These are phyloP conservation scores for Latheticus oryzae DNA, from an alignment of 2,888 invertebrate species.

Conservation along the genomic window DNA sequence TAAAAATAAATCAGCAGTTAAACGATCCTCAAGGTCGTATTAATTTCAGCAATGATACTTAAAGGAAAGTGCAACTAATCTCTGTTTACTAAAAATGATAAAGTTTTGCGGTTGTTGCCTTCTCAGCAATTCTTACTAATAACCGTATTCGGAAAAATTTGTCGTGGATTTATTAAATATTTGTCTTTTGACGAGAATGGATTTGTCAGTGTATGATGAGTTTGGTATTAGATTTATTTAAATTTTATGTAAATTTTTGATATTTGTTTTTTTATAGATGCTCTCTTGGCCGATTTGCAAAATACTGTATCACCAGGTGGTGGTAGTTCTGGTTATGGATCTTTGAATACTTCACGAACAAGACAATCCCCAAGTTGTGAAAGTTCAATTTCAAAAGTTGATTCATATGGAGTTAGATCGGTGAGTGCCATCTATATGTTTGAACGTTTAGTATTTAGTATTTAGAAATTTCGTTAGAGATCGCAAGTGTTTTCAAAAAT, in stretches of 20 bases:
- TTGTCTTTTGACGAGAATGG: too few species aligned
- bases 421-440: slow-evolving; percentile 56
- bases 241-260: slow-evolving; percentile 10
- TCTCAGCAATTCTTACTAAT: too few species aligned
- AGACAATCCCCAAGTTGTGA: slow-evolving; percentile 61
- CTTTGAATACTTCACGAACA: slow-evolving; percentile 73
- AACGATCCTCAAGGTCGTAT: slow-evolving; percentile 33
- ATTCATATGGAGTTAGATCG: slow-evolving; percentile 56
- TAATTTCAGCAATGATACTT: too few species aligned
- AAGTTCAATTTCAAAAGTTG: slow-evolving; percentile 53
- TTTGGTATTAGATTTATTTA: slow-evolving; percentile 40
- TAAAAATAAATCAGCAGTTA: slow-evolving; percentile 30
- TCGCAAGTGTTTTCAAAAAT: too few species aligned
- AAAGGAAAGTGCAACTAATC: too few species aligned
- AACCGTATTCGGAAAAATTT: too few species aligned
- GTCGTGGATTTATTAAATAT: too few species aligned
- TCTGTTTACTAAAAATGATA: slow-evolving; percentile 26
- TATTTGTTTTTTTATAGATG: slow-evolving; percentile 77
- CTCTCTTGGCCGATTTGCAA: slow-evolving; percentile 94
- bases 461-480: too few species aligned
- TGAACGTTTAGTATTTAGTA: too few species aligned
- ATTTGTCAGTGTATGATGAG: slow-evolving; percentile 38
- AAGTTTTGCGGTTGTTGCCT: slow-evolving; percentile 5
- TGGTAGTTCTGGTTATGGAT: slow-evolving; percentile 79
- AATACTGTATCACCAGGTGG: slow-evolving; percentile 82